Conservation (phyloP, 2,113 vertebrate species). For the Phyllopteryx taeniolatus region DNA sequence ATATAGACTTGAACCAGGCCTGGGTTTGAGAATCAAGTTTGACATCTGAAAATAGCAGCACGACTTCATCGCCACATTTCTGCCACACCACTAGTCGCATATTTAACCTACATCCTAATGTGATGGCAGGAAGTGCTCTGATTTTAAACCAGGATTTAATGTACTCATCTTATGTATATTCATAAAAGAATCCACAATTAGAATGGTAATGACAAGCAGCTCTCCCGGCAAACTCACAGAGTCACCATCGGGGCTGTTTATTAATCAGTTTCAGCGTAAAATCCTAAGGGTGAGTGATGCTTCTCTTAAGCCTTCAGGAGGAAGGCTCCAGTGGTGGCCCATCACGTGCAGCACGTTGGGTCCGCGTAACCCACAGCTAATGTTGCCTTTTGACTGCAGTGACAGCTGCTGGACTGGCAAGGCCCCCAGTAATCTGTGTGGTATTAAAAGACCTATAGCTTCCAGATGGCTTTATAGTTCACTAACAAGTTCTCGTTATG, state of each 20-base stretch:
- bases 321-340: slow-evolving; percentile 37
- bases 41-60: slow-evolving; percentile 57
- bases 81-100: slow-evolving; percentile 13
- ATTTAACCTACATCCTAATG: slow-evolving; percentile 66
- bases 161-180: slow-evolving; percentile 37
- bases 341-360: slow-evolving; percentile 56
- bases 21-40: slow-evolving; percentile 59
- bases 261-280: slow-evolving; percentile 20
- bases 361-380: slow-evolving; percentile 57
- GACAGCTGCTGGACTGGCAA: slow-evolving; percentile 70
- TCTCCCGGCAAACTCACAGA: slow-evolving; percentile 1
- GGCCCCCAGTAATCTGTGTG: slow-evolving; percentile 43
- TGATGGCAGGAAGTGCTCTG: slow-evolving; percentile 34
- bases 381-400: slow-evolving; percentile 67
- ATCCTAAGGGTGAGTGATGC: slow-evolving; percentile 16
- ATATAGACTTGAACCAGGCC: slow-evolving; percentile 52
- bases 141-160: slow-evolving; percentile 47
- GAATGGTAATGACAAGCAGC: slow-evolving; percentile 10
- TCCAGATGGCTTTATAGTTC: too few species aligned
- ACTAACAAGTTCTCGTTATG: too few species aligned
- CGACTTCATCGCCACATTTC: slow-evolving; percentile 57
- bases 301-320: slow-evolving; percentile 30
- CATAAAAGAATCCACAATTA: slow-evolving; percentile 4
- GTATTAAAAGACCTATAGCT: slow-evolving; percentile 3
- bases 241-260: slow-evolving; percentile 14